Evolutionary conservation across 2,797 vertebrate species (phyloP).

Genomic region (Dromococcyx pavoninus): DNA sequence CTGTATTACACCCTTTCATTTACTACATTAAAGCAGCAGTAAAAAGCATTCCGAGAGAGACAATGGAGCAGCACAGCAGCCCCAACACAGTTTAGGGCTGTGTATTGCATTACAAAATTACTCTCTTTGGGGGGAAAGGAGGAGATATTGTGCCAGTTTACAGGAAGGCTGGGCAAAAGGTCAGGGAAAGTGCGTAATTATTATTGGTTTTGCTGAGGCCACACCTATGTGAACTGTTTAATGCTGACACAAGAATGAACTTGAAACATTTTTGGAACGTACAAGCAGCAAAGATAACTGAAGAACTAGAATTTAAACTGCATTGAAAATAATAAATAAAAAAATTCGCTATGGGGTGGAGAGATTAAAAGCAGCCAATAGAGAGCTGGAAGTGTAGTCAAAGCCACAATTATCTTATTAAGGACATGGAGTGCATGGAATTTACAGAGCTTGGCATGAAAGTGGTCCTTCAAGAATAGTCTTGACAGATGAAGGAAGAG

Average conservation of each 20-base stretch:
- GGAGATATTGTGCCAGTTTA: slow-evolving; percentile 57
- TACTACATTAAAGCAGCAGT: slow-evolving; percentile 34
- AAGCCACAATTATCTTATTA: background rate
- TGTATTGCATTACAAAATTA: slow-evolving; percentile 63
- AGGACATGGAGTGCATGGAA: background rate
- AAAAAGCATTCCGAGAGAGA: slow-evolving; percentile 70
- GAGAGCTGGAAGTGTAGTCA: background rate
- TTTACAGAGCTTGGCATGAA: background rate
- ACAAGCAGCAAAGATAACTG: background rate
- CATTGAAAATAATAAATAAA: background rate
- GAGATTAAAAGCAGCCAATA: background rate
- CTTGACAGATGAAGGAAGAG: background rate
- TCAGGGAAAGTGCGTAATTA: slow-evolving; percentile 77
- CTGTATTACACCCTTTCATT: slow-evolving; percentile 54
- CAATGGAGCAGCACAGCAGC: slow-evolving; percentile 22
- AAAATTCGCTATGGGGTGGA: background rate
- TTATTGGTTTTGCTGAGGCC: slow-evolving; percentile 70
- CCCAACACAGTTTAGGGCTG: background rate
- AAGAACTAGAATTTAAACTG: slow-evolving; percentile 2
- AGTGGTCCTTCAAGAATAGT: background rate
- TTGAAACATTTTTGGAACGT: slow-evolving; percentile 67
- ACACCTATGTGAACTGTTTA: slow-evolving; percentile 71
- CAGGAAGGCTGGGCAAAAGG: slow-evolving; percentile 75
- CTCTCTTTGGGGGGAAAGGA: background rate
- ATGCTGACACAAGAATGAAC: slow-evolving; percentile 77